phyloP scores from a whole-genome alignment of 1,140 invertebrate genomes.

The Atta cephalotes region DNA sequence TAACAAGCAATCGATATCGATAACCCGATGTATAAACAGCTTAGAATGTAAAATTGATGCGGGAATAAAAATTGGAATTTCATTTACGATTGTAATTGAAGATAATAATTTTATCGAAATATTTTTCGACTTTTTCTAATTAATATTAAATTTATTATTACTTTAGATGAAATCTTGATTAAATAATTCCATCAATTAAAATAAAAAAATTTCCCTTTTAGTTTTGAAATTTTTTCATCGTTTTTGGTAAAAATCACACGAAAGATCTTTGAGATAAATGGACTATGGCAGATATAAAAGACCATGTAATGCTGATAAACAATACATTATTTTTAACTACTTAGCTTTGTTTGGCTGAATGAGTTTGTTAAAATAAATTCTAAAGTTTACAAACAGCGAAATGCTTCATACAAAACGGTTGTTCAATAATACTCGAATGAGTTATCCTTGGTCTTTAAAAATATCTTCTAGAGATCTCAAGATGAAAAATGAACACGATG shows the following conservation, averaged over 20 bases:
- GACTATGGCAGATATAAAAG: not conserved
- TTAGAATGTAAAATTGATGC: not conserved
- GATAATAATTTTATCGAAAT: not conserved
- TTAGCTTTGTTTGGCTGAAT: not conserved
- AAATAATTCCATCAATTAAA: not conserved
- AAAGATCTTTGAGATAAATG: constrained; percentile 4
- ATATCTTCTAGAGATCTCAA: not conserved
- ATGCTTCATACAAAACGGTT: constrained; percentile 12
- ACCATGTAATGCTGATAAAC: not conserved
- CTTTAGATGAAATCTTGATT: not conserved
- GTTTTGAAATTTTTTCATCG: not conserved
- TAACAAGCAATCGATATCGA: not conserved
- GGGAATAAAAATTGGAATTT: not conserved
- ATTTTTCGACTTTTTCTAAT: not conserved
- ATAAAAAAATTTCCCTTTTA: not conserved
- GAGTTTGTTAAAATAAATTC: constrained; percentile 39
- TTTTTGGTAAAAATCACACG: not conserved
- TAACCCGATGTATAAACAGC: not conserved
- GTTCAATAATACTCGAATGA: not conserved
- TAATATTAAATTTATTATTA: constrained; percentile 1
- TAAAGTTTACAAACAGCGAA: not conserved
- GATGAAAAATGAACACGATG: not conserved
- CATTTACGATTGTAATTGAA: not conserved
- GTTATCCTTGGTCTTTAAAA: not conserved
- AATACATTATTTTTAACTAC: constrained; percentile 27